Base-by-base conservation (phyloP, 2,888 invertebrate species). In the Toxonevra muliebris region DNA sequence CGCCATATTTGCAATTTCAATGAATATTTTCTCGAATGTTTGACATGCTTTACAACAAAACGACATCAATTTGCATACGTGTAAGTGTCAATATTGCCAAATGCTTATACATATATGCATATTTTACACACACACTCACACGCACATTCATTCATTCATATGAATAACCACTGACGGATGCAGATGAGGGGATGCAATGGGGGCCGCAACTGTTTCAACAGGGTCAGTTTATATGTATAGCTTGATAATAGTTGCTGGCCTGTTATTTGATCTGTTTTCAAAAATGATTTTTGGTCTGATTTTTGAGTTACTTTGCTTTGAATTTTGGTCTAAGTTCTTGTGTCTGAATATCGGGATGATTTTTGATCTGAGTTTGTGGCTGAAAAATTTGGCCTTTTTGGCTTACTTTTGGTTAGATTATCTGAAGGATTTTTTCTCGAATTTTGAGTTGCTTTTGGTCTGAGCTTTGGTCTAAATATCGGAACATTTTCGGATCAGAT, bases 1-100 rank as follows among this genome's bases (percentile, higher is more conserved):
- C 54, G 15, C 19, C 54, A 19, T 54, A 17, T 54, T 54, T 54
- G 54, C 17, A 19, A 54, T 54, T 54, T 54, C 54, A 54, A 54
- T 54, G 20, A 54, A 54, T 54, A 54, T 54, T 54, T 54, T 54
- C 54, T n/a, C 12, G 19, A 54, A 54, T 54, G 54, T 19, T 54
- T 54, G 54, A 20, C 54, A 54, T 54, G 54, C 10, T 12, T 17
- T 13, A 48, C 48, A 48, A 54, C 20, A 54, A 54, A 54, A 54
- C 17, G 54, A 12, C 20, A 17, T 17, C 54, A 54, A 54, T 54
- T 54, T 54, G 54, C 54, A 54, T 54, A 54, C 54, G 15, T 54
- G 54, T 54, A 19, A 54, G 54, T 54, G 54, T 54, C 54, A 54
- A 19, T 54, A 20, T 20, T 20, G 54, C 19, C 20, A 17, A 13